Evolutionary conservation across 2,888 invertebrate species (phyloP).

Genomic region (Chesias legatella): DNA sequence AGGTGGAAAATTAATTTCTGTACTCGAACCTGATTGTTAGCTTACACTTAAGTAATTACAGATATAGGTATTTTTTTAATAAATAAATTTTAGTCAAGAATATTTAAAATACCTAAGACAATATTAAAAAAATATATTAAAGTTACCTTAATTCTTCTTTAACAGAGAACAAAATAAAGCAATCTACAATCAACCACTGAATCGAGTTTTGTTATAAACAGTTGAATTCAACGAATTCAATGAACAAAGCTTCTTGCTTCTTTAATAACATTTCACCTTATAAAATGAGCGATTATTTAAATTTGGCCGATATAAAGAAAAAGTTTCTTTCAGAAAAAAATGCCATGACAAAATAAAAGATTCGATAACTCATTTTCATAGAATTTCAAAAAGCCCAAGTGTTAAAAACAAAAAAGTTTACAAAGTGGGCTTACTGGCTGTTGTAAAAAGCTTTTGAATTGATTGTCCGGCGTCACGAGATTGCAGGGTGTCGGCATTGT

Average conservation of each 20-base stretch:
- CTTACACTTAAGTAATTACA: no score
- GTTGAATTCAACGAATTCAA: neutral
- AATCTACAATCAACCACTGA: no score
- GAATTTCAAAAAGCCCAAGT: slow-evolving; percentile 46
- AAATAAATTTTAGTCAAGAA: no score
- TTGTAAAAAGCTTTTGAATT: slow-evolving; percentile 70
- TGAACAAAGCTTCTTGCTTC: neutral
- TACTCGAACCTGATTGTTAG: no score
- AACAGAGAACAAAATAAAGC: no score
- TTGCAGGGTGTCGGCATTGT: slow-evolving; percentile 68
- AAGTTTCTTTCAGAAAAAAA: slow-evolving; percentile 12
- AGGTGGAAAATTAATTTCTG: no score
- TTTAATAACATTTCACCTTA: slow-evolving; percentile 6
- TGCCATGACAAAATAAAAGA: slow-evolving; percentile 29
- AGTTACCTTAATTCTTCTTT: no score
- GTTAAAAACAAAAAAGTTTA: slow-evolving; percentile 52
- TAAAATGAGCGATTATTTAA: slow-evolving; percentile 16
- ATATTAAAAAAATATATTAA: no score
- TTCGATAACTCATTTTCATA: slow-evolving; percentile 45
- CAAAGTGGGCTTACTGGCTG: slow-evolving; percentile 37
- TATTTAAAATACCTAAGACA: no score
- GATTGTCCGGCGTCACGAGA: slow-evolving; percentile 71
- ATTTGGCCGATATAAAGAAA: slow-evolving; percentile 15
- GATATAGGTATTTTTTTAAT: no score
- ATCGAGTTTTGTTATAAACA: no score